These are phyloP conservation scores for Rhynchotus rufescens DNA, from an alignment of 2,797 vertebrate genomes.

Conservation along the genomic window DNA sequence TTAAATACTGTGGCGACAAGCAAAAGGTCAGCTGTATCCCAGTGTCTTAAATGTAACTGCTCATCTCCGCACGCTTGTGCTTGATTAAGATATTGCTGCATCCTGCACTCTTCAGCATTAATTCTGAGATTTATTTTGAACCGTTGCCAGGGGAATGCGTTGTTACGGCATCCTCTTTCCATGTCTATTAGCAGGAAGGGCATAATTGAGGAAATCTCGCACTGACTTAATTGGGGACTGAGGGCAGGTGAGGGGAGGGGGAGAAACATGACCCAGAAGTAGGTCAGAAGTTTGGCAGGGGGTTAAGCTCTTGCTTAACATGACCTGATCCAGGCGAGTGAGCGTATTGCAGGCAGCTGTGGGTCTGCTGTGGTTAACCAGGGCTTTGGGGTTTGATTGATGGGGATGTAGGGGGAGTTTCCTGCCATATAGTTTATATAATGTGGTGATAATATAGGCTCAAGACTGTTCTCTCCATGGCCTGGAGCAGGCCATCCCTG, in stretches of 20 bases:
- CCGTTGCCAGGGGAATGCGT: conserved; percentile 50
- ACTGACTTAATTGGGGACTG: conserved; percentile 62
- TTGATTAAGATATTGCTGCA: conserved; percentile 59
- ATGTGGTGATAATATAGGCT: not conserved
- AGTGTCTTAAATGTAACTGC: not conserved
- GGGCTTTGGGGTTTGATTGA: not conserved
- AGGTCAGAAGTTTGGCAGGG: conserved; percentile 1
- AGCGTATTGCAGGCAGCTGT: not conserved
- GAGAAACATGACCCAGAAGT: not conserved
- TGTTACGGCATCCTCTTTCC: conserved; percentile 62
- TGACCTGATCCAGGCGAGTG: not conserved
- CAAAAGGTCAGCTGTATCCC: not conserved
- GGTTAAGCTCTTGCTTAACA: not conserved
- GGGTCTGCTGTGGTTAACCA: not conserved
- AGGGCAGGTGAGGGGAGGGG: conserved; percentile 1
- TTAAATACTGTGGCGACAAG: conserved; percentile 34
- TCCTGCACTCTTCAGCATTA: conserved; percentile 29
- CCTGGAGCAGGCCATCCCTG: not conserved
- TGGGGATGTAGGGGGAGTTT: not conserved
- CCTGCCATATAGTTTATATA: not conserved
- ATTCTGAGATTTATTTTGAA: conserved; percentile 55
- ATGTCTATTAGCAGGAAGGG: conserved; percentile 62
- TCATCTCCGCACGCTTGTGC: conserved; percentile 5
- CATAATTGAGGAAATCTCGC: conserved; percentile 66
- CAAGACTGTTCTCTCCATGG: not conserved